Percentiles rank a stretch among this genome's conserved stretches.
These are phyloP conservation scores for Abscondita cerata DNA, from an alignment of 2,888 invertebrate genomes.

Conservation along the genomic window DNA sequence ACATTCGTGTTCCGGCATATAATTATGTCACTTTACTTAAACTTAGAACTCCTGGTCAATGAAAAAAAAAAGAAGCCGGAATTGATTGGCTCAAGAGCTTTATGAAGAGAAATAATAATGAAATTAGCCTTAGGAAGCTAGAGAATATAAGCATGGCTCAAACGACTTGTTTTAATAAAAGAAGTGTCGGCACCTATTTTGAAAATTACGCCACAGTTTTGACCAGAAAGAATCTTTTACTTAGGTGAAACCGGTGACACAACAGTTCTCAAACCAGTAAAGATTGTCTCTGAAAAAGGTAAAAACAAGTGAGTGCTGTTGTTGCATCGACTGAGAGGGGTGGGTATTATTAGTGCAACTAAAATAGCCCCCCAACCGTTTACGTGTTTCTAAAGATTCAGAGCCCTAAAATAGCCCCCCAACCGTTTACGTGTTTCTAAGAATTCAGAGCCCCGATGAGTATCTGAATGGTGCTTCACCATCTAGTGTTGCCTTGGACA, in stretches of 20 bases:
- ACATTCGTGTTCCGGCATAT: too few species aligned
- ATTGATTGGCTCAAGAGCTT: constrained; percentile 21
- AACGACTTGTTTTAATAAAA: constrained; percentile 34
- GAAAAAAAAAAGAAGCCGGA: too few species aligned
- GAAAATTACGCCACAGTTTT: constrained; percentile 19
- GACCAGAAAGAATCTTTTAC: constrained; percentile 19
- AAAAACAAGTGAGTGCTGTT: constrained; percentile 22
- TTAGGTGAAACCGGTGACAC: constrained; percentile 26
- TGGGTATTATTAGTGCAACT: constrained; percentile 41
- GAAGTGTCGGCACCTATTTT: constrained; percentile 23
- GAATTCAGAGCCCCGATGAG: constrained; percentile 15
- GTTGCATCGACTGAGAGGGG: constrained; percentile 21
- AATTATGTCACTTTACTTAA: too few species aligned
- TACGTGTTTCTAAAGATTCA: too few species aligned
- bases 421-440: constrained; percentile 31
- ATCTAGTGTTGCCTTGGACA: constrained; percentile 28
- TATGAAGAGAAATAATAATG: constrained; percentile 13
- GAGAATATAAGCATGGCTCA: constrained; percentile 24
- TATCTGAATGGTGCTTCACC: constrained; percentile 35
- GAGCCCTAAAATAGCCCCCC: too few species aligned
- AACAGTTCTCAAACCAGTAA: constrained; percentile 16
- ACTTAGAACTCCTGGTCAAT: too few species aligned
- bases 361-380: constrained; percentile 47
- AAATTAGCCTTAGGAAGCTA: constrained; percentile 16
- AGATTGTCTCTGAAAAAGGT: constrained; percentile 20